Base-by-base conservation (phyloP, 1,140 invertebrate species). In the Apocrypta bakeri region DNA sequence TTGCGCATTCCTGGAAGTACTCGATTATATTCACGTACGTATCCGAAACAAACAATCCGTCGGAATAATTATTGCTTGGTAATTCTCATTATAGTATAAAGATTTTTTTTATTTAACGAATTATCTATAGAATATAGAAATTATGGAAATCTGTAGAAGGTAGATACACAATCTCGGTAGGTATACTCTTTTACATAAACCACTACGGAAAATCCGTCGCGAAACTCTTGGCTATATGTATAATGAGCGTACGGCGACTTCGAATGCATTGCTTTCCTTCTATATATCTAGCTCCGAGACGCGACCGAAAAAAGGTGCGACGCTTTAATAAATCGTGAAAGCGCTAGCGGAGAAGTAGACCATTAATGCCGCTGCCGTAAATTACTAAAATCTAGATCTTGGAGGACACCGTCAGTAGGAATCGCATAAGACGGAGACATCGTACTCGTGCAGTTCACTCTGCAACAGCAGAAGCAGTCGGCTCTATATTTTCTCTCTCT, bases 341-440 rank as follows among this genome's bases (percentile, higher is more conserved):
- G 73, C 40, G 73, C 12, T 21, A 7, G 73, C 17, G 29, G 27
- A 48, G 17, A 48, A 27, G 73, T n/a, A 71, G 42, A 29, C 64
- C 64, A 82, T 82, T 82, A 82, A 82, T 77, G 75, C 31, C 8
- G 74, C 42, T 29, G 81, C 74, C 64, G 75, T 78, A 77, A 82
- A 82, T 82, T 77, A 82, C 75, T 77, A 78, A 82, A 82, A 82
- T 82, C 74, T 77, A 82, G 81, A 82, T 82, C 81, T 78, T 14
- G n/a, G 17, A 48, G 79, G 31, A 73, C 27, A 73, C 29, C 48
- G 48, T 80, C 48, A 24, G 79, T 80, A 17, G 42, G 42, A 80
- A 80, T 72, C 31, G 69, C 69, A 73, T n/a, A 56, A 73, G 33
- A 31, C 24, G 31, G 29, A 72, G 78, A 72, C 48, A 61, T 31